Percentiles rank a stretch among this genome's conserved stretches.
Evolutionary conservation across 2,113 vertebrate species (phyloP).

Genomic region (Morone saxatilis): DNA sequence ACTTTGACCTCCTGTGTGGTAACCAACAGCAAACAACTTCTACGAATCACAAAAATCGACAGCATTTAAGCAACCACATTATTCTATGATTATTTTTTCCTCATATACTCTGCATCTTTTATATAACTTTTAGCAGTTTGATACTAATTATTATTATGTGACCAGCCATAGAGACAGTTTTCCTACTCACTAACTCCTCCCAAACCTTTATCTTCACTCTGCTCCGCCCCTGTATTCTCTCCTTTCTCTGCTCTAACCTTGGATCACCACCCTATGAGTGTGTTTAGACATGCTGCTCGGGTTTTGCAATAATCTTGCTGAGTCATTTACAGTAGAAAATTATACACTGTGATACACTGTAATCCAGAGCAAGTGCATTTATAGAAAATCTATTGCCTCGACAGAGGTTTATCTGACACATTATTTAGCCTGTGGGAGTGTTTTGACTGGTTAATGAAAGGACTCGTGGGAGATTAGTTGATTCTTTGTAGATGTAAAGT

Average conservation of each 20-base stretch:
- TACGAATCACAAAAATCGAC: not conserved
- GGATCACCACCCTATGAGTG: not conserved
- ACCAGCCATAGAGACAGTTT: not conserved
- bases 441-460: slow-evolving; percentile 42
- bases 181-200: not conserved
- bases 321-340: slow-evolving; percentile 25
- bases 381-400: not conserved
- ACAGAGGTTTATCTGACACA: slow-evolving; percentile 4
- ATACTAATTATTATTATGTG: not conserved
- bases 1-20: not conserved
- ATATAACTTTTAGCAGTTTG: not conserved
- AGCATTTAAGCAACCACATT: not conserved
- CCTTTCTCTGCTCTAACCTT: not conserved
- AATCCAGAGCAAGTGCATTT: slow-evolving; percentile 18
- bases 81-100: not conserved
- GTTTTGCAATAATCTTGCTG: slow-evolving; percentile 25
- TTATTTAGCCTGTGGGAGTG: slow-evolving; percentile 23
- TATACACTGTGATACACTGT: slow-evolving; percentile 1
- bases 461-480: slow-evolving; percentile 35
- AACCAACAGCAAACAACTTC: not conserved
- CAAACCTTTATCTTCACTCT: not conserved
- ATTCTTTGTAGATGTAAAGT: slow-evolving; percentile 30
- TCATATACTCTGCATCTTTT: not conserved
- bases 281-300: slow-evolving; percentile 6
- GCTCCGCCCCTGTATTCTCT: not conserved